Evolutionary conservation across 2,797 vertebrate genomes (phyloP).

Genomic region (Argyrosomus regius): DNA sequence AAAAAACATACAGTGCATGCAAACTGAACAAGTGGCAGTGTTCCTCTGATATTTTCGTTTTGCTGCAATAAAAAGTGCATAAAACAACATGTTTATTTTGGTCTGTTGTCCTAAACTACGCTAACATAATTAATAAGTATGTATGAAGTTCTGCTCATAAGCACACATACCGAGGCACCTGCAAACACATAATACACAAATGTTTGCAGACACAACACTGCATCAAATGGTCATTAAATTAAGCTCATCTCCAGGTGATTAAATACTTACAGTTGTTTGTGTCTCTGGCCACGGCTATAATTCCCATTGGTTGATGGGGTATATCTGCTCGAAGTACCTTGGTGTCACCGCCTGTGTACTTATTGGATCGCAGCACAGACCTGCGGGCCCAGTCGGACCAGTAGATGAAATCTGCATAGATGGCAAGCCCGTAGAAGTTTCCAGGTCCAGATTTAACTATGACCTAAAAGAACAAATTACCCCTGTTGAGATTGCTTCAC

Average conservation of each 20-base stretch:
- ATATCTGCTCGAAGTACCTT: conserved; percentile 96
- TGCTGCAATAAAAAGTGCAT: conserved; percentile 10
- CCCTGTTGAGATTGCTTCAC: background rate
- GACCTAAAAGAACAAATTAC: conserved; percentile 83
- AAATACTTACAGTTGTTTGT: conserved; percentile 96
- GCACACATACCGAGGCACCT: conserved; percentile 14
- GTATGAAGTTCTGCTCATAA: conserved; percentile 5
- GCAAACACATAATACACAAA: conserved; percentile 42
- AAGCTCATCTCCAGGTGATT: conserved; percentile 24
- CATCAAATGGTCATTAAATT: conserved; percentile 3
- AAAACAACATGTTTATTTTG: conserved; percentile 31
- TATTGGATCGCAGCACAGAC: conserved; percentile 95
- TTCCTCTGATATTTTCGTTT: background rate
- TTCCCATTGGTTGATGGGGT: conserved; percentile 98
- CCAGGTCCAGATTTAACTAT: conserved; percentile 96
- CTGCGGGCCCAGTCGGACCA: conserved; percentile 97
- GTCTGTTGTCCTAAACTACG: conserved; percentile 23
- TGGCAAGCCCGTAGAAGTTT: conserved; percentile 95
- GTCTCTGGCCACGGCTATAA: conserved; percentile 95
- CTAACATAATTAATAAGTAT: conserved; percentile 39
- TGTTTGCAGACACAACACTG: conserved; percentile 45
- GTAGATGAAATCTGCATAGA: conserved; percentile 96
- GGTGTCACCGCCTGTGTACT: conserved; percentile 95
- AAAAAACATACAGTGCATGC: background rate
- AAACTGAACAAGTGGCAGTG: background rate